Percentiles rank a stretch among this genome's conserved stretches.
Evolutionary conservation across 2,797 vertebrate species (phyloP).

Genomic region (Parotocinclus haroldoi): DNA sequence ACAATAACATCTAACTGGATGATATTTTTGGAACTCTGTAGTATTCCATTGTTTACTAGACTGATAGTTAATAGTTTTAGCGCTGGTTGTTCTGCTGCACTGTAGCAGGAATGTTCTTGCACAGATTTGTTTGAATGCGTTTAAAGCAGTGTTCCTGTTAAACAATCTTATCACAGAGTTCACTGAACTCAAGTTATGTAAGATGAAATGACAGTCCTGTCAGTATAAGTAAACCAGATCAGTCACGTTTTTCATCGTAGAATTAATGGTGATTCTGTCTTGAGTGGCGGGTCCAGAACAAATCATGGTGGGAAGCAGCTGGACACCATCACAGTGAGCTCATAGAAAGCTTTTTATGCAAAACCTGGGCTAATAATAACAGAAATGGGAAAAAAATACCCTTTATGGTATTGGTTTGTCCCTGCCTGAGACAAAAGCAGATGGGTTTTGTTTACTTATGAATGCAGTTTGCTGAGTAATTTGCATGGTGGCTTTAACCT

Average conservation of each 20-base stretch:
- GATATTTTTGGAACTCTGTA: too few relatives aligned
- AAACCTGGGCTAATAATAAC: neutral
- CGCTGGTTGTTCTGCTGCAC: neutral
- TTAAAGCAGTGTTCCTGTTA: neutral
- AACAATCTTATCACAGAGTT: slow-evolving; percentile 14
- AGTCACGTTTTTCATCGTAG: slow-evolving; percentile 10
- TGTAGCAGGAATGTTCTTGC: slow-evolving; percentile 71
- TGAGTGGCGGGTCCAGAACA: neutral
- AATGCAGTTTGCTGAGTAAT: too few relatives aligned
- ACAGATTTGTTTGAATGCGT: neutral
- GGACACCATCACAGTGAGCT: slow-evolving; percentile 8
- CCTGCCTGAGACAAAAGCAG: too few relatives aligned
- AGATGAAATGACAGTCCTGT: neutral
- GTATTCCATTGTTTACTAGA: neutral
- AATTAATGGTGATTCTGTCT: slow-evolving; percentile 4
- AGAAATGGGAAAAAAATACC: neutral
- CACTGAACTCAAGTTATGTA: neutral
- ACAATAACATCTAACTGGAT: too few relatives aligned
- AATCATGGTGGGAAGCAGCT: slow-evolving; percentile 7
- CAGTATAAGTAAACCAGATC: slow-evolving; percentile 5
- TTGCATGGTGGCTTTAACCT: neutral
- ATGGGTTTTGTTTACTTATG: neutral
- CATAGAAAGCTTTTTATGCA: neutral
- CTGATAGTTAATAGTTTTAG: neutral
- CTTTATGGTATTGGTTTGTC: too few relatives aligned